phyloP scores from a whole-genome alignment of 2,888 invertebrate species.

The Torymus texanus region DNA sequence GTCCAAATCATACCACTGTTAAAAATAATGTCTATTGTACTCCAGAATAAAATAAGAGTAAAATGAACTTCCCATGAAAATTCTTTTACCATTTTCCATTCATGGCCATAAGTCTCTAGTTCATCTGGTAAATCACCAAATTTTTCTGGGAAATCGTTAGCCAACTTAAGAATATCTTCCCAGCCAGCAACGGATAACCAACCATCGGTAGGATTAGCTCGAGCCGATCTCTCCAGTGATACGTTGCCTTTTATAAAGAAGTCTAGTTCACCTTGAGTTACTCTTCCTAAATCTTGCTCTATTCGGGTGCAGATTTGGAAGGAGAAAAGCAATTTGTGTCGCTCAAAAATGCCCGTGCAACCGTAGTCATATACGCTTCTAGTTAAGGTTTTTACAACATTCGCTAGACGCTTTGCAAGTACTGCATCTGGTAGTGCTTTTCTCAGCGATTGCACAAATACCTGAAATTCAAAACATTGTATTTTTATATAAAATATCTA shows the following conservation, averaged over 20 bases:
- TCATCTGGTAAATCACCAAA: conserved; percentile 81
- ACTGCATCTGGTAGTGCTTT: conserved; percentile 89
- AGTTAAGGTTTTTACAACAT: conserved; percentile 90
- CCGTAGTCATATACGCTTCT: conserved; percentile 94
- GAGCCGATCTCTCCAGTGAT: conserved; percentile 83
- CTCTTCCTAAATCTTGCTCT: conserved; percentile 81
- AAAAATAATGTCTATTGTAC: neutral
- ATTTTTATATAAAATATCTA: too few species aligned
- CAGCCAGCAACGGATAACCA: conserved; percentile 88
- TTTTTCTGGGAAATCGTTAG: conserved; percentile 80
- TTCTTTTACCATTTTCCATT: conserved; percentile 82
- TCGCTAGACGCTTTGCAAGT: conserved; percentile 83
- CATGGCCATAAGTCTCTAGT: conserved; percentile 77
- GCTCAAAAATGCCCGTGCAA: conserved; percentile 94
- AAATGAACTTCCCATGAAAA: conserved; percentile 1
- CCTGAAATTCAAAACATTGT: conserved; percentile 72
- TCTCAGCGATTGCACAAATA: conserved; percentile 87
- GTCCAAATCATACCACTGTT: conserved; percentile 90
- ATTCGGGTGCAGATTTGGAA: conserved; percentile 93
- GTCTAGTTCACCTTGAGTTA: conserved; percentile 85
- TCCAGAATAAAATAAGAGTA: neutral
- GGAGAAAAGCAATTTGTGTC: conserved; percentile 92
- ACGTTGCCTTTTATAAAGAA: conserved; percentile 94
- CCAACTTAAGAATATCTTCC: conserved; percentile 88
- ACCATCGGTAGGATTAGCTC: conserved; percentile 79